Conservation (phyloP, 2,888 invertebrate species). For the Mactromeris polynyma region DNA sequence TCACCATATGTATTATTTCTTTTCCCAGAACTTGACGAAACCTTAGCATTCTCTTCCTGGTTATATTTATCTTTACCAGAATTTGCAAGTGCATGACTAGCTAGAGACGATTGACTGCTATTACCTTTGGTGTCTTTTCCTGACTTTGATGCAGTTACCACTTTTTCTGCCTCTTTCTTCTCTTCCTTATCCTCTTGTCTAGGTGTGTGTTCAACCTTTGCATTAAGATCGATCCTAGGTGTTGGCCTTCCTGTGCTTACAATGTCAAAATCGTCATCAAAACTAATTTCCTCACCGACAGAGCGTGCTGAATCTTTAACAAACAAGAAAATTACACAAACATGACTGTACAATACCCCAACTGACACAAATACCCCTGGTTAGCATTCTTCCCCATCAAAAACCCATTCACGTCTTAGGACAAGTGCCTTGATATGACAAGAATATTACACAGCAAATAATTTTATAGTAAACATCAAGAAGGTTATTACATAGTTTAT, state of each 20-base stretch:
- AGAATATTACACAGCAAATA: no score
- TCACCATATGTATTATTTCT: not conserved
- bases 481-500: no score
- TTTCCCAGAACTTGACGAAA: not conserved
- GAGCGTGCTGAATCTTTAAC: constrained; percentile 59
- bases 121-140: constrained; percentile 56
- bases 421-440: no score
- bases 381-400: no score
- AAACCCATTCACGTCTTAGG: no score
- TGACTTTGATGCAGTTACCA: not conserved
- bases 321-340: constrained; percentile 14
- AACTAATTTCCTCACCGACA: constrained; percentile 58
- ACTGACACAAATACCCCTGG: no score
- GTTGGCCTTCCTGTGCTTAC: constrained; percentile 61
- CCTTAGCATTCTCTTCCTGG: not conserved
- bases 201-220: constrained; percentile 17
- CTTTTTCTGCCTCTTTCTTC: constrained; percentile 1
- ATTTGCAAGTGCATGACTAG: constrained; percentile 47
- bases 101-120: constrained; percentile 30
- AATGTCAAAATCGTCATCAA: constrained; percentile 63
- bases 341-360: not conserved
- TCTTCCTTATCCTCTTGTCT: not conserved
- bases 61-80: constrained; percentile 24
- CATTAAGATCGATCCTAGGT: constrained; percentile 53
- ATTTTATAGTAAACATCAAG: no score